phyloP scores from a whole-genome alignment of 2,797 vertebrate species.

The Sylvia borin region DNA sequence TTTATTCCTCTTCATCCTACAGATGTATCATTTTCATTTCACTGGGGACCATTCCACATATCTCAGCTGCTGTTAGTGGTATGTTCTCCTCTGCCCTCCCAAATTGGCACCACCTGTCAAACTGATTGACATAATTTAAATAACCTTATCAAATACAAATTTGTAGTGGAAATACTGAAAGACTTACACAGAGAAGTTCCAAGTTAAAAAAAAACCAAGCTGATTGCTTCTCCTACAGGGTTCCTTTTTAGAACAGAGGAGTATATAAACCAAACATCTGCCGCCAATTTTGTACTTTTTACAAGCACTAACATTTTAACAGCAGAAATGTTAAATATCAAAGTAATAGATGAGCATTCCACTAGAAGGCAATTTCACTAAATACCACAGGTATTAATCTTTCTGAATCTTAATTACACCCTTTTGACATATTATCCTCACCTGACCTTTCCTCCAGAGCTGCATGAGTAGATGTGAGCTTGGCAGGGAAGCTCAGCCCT shows the following conservation, averaged over 20 bases:
- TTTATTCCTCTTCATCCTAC: slow-evolving; percentile 51
- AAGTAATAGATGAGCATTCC: slow-evolving; percentile 81
- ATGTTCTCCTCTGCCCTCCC: background rate
- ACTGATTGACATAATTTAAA: background rate
- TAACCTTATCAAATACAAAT: background rate
- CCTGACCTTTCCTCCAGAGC: slow-evolving; percentile 76
- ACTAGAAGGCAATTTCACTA: slow-evolving; percentile 83
- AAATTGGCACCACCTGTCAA: background rate
- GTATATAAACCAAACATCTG: slow-evolving; percentile 61
- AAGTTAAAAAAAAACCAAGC: background rate
- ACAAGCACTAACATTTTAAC: slow-evolving; percentile 80
- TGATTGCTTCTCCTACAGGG: background rate
- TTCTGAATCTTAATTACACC: slow-evolving; percentile 82
- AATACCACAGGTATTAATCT: slow-evolving; percentile 84
- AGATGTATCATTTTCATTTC: slow-evolving; percentile 19
- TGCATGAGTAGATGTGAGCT: slow-evolving; percentile 54
- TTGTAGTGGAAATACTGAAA: background rate
- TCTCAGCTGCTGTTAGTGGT: background rate
- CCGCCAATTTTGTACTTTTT: slow-evolving; percentile 52
- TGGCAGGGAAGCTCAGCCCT: slow-evolving; percentile 8
- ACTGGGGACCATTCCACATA: background rate
- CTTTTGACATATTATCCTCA: slow-evolving; percentile 79
- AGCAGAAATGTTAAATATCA: slow-evolving; percentile 80
- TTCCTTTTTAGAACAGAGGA: background rate
- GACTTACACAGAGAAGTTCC: background rate